Percentiles rank a stretch among this genome's conserved stretches.
Conservation (phyloP, 2,888 invertebrate species). For the Nomada lathburiana region DNA sequence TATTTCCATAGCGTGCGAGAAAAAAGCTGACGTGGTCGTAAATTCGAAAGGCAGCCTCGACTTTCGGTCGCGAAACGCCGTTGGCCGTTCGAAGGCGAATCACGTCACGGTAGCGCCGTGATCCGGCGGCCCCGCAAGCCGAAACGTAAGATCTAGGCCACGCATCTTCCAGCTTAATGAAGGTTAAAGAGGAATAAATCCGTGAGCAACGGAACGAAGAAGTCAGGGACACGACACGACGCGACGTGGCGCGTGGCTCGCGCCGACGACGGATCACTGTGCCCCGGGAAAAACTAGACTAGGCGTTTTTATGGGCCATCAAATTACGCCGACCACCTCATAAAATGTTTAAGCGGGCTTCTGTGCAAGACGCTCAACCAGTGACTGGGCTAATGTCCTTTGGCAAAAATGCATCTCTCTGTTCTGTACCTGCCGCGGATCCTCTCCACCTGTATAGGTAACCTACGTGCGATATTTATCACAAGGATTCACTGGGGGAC, state of each 20-base stretch:
- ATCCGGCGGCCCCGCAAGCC: no score
- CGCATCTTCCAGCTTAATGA: slow-evolving; percentile 35
- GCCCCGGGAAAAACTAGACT: slow-evolving; percentile 83
- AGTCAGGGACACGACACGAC: slow-evolving; percentile 68
- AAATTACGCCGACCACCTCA: slow-evolving; percentile 84
- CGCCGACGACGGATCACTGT: slow-evolving; percentile 74
- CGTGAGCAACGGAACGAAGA: slow-evolving; percentile 61
- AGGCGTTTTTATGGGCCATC: slow-evolving; percentile 84
- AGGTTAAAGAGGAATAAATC: slow-evolving; percentile 62
- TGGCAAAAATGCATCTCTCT: slow-evolving; percentile 67
- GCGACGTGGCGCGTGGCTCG: slow-evolving; percentile 73
- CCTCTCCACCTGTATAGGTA: no score
- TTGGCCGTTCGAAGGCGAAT: background rate
- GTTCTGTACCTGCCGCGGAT: slow-evolving; percentile 20
- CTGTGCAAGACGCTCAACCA: slow-evolving; percentile 80
- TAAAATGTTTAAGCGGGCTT: slow-evolving; percentile 84
- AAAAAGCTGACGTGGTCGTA: slow-evolving; percentile 25
- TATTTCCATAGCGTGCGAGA: slow-evolving; percentile 8
- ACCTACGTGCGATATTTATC: no score
- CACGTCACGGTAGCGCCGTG: background rate
- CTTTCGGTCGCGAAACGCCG: background rate
- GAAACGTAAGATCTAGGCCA: slow-evolving; percentile 17
- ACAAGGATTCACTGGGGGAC: no score
- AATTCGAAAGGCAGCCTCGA: slow-evolving; percentile 6
- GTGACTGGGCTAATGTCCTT: slow-evolving; percentile 77